A percentile compares a stretch with the other conserved stretches of the same genome.
Conservation (phyloP, 1,140 invertebrate species). For the Aphis gossypii region DNA sequence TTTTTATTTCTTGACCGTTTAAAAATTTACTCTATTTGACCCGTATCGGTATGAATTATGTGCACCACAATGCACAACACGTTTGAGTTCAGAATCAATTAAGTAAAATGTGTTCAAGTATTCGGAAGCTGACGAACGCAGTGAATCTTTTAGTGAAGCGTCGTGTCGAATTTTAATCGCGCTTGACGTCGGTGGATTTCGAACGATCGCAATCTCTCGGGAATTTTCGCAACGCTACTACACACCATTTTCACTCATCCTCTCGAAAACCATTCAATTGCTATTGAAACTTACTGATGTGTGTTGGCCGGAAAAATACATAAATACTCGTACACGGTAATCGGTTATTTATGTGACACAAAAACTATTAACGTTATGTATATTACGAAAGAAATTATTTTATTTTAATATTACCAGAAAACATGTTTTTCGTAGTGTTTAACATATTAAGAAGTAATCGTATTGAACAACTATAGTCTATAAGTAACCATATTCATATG, state of each 20-base stretch:
- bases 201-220: neutral
- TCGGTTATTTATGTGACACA: neutral
- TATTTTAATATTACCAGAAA: neutral
- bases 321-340: neutral
- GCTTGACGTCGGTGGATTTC: neutral
- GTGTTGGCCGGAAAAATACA: neutral
- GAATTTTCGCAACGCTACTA: neutral
- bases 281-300: neutral
- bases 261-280: neutral
- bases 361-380: neutral
- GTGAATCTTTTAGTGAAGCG: conserved; percentile 25
- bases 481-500: neutral
- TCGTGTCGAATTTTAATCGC: neutral
- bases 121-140: neutral
- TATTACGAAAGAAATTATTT: neutral
- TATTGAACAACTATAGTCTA: neutral
- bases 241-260: neutral
- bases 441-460: too few species aligned
- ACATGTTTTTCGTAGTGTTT: neutral
- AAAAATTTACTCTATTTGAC: neutral
- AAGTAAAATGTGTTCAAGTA: neutral
- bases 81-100: neutral
- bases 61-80: neutral
- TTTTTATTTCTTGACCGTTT: neutral
- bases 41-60: neutral